These are phyloP conservation scores for Sebastes goodei DNA, from an alignment of 2,797 vertebrate genomes.

Conservation along the genomic window DNA sequence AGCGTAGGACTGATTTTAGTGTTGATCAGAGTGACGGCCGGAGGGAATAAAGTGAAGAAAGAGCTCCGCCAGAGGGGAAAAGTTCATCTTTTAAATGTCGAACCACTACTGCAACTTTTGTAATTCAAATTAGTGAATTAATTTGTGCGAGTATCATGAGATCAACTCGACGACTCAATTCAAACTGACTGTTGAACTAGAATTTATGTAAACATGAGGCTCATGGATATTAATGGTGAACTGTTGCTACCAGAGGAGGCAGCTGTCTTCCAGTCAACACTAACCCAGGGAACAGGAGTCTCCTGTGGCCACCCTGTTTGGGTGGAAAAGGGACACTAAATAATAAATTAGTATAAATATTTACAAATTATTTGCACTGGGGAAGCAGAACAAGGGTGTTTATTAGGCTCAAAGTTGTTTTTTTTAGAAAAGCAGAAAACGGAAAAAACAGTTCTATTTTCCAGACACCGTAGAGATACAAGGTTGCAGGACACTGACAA, in stretches of 20 bases:
- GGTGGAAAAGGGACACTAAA: slow-evolving; percentile 46
- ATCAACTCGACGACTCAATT: slow-evolving; percentile 34
- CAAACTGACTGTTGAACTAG: slow-evolving; percentile 26
- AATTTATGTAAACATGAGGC: slow-evolving; percentile 54
- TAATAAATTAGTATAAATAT: slow-evolving; percentile 66
- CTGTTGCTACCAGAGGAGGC: slow-evolving; percentile 21
- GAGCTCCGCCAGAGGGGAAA: no score
- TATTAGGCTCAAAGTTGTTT: slow-evolving; percentile 1
- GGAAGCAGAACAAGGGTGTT: neutral
- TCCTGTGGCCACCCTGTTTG: slow-evolving; percentile 36
- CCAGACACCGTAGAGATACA: slow-evolving; percentile 4
- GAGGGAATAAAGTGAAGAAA: no score
- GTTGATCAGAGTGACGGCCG: no score
- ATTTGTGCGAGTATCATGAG: neutral
- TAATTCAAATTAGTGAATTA: slow-evolving; percentile 28
- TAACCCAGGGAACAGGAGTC: slow-evolving; percentile 16
- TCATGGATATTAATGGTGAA: slow-evolving; percentile 46
- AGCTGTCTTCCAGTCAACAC: slow-evolving; percentile 39
- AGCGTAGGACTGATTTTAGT: no score
- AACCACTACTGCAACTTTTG: neutral
- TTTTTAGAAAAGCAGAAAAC: neutral
- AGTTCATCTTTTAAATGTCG: neutral
- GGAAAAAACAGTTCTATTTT: neutral
- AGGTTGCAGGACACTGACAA: slow-evolving; percentile 37
- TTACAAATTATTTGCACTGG: slow-evolving; percentile 49